A percentile compares a stretch with the other conserved stretches of the same genome.
Conservation (phyloP, 1,140 invertebrate species). For the Akabosia matsudoensis region DNA sequence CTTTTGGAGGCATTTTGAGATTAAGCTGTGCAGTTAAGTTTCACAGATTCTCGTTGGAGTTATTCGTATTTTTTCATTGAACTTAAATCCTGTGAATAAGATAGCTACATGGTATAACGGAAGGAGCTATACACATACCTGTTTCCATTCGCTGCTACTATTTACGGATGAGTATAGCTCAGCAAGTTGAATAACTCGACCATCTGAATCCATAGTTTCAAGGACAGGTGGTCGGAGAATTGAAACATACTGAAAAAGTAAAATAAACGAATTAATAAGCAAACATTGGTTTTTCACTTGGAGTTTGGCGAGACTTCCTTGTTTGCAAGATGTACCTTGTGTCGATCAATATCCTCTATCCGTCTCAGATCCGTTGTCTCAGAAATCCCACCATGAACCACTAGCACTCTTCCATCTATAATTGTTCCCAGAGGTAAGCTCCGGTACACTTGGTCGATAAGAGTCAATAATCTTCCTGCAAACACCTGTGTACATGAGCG, state of each 20-base stretch:
- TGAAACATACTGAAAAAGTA: slow-evolving; percentile 69
- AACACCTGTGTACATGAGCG: slow-evolving; percentile 68
- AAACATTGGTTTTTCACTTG: too few species aligned
- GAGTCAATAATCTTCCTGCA: slow-evolving; percentile 67
- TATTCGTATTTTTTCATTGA: too few species aligned
- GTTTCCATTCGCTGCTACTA: slow-evolving; percentile 65
- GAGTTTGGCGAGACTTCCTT: too few species aligned
- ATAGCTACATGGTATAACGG: too few species aligned
- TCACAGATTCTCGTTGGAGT: too few species aligned
- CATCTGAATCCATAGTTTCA: slow-evolving; percentile 57
- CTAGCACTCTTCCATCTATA: slow-evolving; percentile 78
- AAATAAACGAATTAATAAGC: too few species aligned
- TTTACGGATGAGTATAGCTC: slow-evolving; percentile 37
- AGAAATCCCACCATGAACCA: slow-evolving; percentile 86
- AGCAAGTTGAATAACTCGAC: slow-evolving; percentile 45
- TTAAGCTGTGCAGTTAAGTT: background rate
- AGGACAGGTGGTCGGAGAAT: slow-evolving; percentile 71
- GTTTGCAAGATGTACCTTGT: slow-evolving; percentile 65
- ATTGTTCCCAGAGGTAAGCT: slow-evolving; percentile 85
- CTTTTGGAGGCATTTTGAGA: too few species aligned
- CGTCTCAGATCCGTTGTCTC: slow-evolving; percentile 74
- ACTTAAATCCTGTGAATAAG: too few species aligned
- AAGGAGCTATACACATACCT: slow-evolving; percentile 59
- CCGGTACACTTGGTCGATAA: slow-evolving; percentile 82
- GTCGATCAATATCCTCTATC: slow-evolving; percentile 69